Evolutionary conservation across 2,113 vertebrate genomes (phyloP).

Genomic region (Columbina picui): DNA sequence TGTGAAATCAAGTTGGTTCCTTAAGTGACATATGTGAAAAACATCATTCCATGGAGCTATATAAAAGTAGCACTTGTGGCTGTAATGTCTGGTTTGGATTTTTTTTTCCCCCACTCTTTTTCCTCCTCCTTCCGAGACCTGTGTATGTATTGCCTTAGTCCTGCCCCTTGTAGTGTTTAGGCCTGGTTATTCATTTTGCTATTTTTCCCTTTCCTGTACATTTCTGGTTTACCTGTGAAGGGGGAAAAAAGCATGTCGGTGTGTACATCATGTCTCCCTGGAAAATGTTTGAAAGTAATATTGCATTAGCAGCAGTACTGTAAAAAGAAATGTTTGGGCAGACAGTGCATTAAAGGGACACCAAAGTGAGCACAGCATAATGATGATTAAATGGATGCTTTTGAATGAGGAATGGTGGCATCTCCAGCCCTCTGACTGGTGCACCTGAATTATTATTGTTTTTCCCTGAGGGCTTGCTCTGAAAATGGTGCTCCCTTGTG

Average conservation of each 20-base stretch:
- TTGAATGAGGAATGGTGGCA: background rate
- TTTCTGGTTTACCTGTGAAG: background rate
- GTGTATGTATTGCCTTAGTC: background rate
- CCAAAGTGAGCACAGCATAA: background rate
- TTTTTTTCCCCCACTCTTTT: background rate
- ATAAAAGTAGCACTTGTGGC: background rate
- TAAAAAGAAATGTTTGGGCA: background rate
- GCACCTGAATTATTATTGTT: background rate
- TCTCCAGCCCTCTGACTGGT: background rate
- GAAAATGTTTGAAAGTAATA: background rate
- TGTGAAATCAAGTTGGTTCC: background rate
- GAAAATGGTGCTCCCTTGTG: background rate
- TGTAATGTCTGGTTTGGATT: background rate
- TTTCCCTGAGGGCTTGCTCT: background rate
- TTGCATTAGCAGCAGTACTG: background rate
- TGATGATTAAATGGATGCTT: background rate
- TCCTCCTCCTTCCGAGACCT: background rate
- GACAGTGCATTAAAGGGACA: background rate
- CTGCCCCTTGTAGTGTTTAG: background rate
- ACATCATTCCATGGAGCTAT: background rate
- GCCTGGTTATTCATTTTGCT: background rate
- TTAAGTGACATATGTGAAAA: background rate
- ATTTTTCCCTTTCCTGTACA: accelerated
- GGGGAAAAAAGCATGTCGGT: background rate
- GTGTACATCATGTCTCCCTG: background rate